Base-by-base conservation (phyloP, 1,140 invertebrate genomes). In the Macrostomum lignano region DNA sequence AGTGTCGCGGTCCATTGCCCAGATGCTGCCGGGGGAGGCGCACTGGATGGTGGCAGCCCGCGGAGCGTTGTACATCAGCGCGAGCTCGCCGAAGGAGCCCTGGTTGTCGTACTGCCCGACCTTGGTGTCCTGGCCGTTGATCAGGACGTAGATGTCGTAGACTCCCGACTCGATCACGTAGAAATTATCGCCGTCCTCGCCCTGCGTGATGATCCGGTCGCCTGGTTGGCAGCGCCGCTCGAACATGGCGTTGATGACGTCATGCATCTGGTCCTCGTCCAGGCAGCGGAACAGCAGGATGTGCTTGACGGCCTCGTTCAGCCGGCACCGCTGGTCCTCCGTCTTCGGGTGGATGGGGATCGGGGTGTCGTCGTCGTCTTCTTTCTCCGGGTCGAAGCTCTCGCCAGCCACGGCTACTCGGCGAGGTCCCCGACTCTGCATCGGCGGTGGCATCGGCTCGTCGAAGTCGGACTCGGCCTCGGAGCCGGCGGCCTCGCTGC, bases 241-340 rank as follows among this genome's bases (percentile, higher is more conserved):
- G 55, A 91, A 91, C 82, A 93, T 91, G 17, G 84, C 84, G 61
- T 91, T 79, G 45, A 91, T 57, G 29, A 93, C 79, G 55, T 82
- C 70, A 42, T 64, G 61, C 64, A 72, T 69, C 64, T 73, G 70
- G 51, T 71, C 64, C 67, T 70, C 38, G 21, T 88, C 81, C 33
- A 88, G 62, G 7, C 77, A 72, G 41, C 79, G 68, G 66, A 91
- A 93, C 33, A 93, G 65, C 42, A 93, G 65, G 51, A 88, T 88
- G 50, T 77, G 74, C 49, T 72, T 71, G 7, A 91, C 77, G 21
- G 79, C 76, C 45, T 88, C 77, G 9, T 71, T 68, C 36, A 93
- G 64, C 25, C 77, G 67, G 38, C 72, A 64, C 35, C 81, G 65
- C 52, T 94, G 82, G 40, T 72, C 73, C 52, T 91, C 79, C 48